Evolutionary conservation across 1,140 invertebrate species (phyloP), one percentile per base, ranked within the genome.

Genomic region (Nymphalis io): DNA sequence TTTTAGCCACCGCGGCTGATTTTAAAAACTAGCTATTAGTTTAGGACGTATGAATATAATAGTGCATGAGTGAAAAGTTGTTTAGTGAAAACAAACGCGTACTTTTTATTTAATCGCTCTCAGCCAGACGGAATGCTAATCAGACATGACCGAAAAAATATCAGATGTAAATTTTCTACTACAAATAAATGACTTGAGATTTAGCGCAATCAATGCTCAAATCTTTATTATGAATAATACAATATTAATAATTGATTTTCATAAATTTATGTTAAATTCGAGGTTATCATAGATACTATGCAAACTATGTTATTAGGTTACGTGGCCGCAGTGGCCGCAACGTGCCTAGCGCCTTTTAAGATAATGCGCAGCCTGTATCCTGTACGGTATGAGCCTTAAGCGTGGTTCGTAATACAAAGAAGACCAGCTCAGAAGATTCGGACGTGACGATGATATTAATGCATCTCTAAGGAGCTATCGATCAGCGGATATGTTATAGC

Each of bases 391-490:
- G 60, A 63, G 60, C 48, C 10, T 40, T 59, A 44, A 65, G 23
- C 69, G 58, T 66, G 62, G 42, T 77, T 73, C 80, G 78, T 81
- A 76, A 81, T 84, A 83, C 82, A 88, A 87, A 82, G 82, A 83
- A 71, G 82, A 79, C 74, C 74, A 81, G 60, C 73, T 78, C 73
- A 83, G 77, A 78, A 73, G 75, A 63, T 69, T 62, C 48, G 75
- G 21, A 83, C 82, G 84, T 88, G 85, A 80, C 60, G 16, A 62
- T 81, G 69, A 77, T 81, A 70, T 70, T 67, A 74, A 79, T 65
- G 13, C 51, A 27, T 53, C 69, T 71, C 72, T 60, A 65, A 61
- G 44, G 11, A 48, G 33, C 62, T 64, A 64, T 64, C 33, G 46
- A 63, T 48, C 48, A 64, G 62, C 23, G 27, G 21, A 64, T 38